phyloP scores from a whole-genome alignment of 2,888 invertebrate species.

The Apodemia hepburni region DNA sequence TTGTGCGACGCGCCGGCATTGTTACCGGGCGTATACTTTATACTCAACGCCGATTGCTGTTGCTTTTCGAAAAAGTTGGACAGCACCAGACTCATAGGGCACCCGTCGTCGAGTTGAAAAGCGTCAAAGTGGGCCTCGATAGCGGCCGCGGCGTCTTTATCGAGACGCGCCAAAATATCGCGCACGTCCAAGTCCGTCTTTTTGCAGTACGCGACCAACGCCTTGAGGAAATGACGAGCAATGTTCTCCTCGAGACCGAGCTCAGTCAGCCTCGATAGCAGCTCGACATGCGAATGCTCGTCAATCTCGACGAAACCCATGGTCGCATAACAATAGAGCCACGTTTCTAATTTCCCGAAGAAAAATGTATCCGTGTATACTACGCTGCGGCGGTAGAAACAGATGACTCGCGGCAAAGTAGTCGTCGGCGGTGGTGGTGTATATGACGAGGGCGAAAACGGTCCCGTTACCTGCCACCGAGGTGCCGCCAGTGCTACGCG shows the following conservation, averaged over 20 bases:
- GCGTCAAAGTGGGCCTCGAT: conserved; percentile 14
- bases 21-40: conserved; percentile 7
- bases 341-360: conserved; percentile 12
- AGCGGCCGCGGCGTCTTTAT: conserved; percentile 9
- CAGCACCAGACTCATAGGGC: too few relatives aligned
- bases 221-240: not conserved
- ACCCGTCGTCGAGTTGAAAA: conserved; percentile 14
- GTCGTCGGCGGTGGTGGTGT: too few relatives aligned
- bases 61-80: too few relatives aligned
- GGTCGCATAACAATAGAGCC: conserved; percentile 10
- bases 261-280: conserved; percentile 5
- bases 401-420: conserved; percentile 11
- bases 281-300: conserved; percentile 5
- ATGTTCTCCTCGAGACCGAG: conserved; percentile 11
- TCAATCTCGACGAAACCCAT: conserved; percentile 15
- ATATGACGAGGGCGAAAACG: too few relatives aligned
- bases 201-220: too few relatives aligned
- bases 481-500: too few relatives aligned
- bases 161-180: conserved; percentile 14
- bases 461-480: too few relatives aligned
- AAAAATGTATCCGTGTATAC: conserved; percentile 12
- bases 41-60: conserved; percentile 15
- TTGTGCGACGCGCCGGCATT: conserved; percentile 16
- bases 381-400: conserved; percentile 14
- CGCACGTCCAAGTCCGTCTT: not conserved